phyloP scores from a whole-genome alignment of 1,140 invertebrate species.

The Pseudobourletiella spinata region DNA sequence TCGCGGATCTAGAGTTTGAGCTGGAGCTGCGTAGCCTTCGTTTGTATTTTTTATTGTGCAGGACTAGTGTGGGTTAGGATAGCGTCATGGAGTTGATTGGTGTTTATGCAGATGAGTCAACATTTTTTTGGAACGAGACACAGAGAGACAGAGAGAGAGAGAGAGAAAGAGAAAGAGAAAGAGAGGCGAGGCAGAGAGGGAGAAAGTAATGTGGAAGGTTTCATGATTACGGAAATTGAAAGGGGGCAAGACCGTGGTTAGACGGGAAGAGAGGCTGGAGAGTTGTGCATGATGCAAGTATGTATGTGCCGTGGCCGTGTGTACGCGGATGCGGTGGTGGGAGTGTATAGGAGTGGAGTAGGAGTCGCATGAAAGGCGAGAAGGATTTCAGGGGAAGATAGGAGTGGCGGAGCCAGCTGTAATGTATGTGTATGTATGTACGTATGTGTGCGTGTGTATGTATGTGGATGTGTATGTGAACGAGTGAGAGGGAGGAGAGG shows the following conservation, averaged over 20 bases:
- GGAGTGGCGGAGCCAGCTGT: too few species aligned
- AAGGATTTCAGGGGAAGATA: too few species aligned
- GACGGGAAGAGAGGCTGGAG: too few species aligned
- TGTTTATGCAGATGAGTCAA: neutral
- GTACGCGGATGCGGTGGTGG: too few species aligned
- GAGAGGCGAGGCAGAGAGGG: neutral
- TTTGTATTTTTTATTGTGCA: too few species aligned
- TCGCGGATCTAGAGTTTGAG: too few species aligned
- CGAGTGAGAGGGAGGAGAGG: neutral
- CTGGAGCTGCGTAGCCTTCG: too few species aligned
- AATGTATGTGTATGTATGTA: too few species aligned
- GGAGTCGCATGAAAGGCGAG: too few species aligned
- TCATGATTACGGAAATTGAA: conserved; percentile 5
- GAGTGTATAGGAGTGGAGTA: neutral
- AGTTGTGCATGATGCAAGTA: too few species aligned
- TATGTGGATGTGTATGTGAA: neutral
- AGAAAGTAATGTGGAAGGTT: neutral
- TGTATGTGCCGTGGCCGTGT: too few species aligned
- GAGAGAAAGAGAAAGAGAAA: neutral
- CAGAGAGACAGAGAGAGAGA: neutral
- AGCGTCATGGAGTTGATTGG: neutral
- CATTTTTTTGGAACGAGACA: neutral
- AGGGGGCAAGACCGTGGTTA: neutral
- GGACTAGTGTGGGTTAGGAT: neutral
- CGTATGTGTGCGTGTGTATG: neutral